Evolutionary conservation across 1,140 invertebrate genomes (phyloP), one percentile per base, ranked within the genome.

Genomic region (Tetraneura akinire): DNA sequence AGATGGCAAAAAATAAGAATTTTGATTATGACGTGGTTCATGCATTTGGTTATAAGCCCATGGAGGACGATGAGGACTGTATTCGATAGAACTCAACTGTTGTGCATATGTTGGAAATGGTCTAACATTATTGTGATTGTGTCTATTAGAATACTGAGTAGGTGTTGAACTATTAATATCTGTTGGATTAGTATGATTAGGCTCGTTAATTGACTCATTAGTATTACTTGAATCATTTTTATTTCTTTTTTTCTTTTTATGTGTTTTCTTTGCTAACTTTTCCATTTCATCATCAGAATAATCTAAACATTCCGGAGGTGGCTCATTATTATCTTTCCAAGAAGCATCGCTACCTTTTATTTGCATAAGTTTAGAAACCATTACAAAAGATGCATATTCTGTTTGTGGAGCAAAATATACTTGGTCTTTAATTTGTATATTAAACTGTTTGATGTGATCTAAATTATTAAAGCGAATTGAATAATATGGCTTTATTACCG

Each of bases 261-360:
- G 49, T 10, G 21, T 74, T 55, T 74, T 74, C 51, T 84, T 84
- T 0, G 82, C 83, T 23, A 26, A 51, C 49, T 88, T 86, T 85
- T 96, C 94, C 83, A 91, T 88, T 84, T 97, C 96, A 85, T 97
- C 95, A 84, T 97, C 95, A 0, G 95, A 97, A 88, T 91, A 96
- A 45, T 96, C 94, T 0, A 90, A 78, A 82, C 88, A 89, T 74
- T 88, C 88, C 1, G 86, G 84, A 3, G 95, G 94, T 47, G 92
- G 90, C 85, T 98, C 95, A 62, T 91, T 88, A 84, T 95, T 92
- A 84, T 94, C 88, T 84, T 92, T 89, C 91, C 94, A 96, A 8
- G 92, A 92, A 6, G 94, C 91, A 88, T 96, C 94, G 16, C 89
- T 91, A 6, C 92, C 93, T 87, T 91, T 93, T 53, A 90, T 85